Percentiles rank a stretch among this genome's conserved stretches.
Evolutionary conservation across 2,797 vertebrate genomes (phyloP).

Genomic region (Xerus rutilus): DNA sequence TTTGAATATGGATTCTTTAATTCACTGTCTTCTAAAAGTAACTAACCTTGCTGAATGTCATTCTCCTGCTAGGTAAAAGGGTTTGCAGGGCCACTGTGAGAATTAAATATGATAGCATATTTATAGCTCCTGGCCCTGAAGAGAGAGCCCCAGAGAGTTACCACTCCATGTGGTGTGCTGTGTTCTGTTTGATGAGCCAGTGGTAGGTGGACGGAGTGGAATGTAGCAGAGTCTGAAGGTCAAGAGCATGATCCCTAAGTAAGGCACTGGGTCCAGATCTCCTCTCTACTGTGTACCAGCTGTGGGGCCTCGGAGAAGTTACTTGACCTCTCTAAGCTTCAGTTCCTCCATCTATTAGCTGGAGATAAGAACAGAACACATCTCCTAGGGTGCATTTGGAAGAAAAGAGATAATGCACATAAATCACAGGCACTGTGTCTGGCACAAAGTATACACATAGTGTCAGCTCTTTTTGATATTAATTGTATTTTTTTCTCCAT

Average conservation of each 20-base stretch:
- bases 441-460: background rate
- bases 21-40: background rate
- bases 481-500: background rate
- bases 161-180: background rate
- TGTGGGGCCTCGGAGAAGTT: background rate
- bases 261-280: background rate
- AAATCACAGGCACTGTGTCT: background rate
- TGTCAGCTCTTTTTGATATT: background rate
- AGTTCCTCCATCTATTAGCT: background rate
- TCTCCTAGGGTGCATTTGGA: background rate
- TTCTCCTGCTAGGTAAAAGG: background rate
- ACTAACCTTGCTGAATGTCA: background rate
- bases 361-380: background rate
- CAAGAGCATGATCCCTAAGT: background rate
- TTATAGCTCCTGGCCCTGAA: background rate
- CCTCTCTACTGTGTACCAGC: background rate
- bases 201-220: background rate
- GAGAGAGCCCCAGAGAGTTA: background rate
- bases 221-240: background rate
- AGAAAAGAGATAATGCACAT: background rate
- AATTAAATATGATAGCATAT: background rate
- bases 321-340: background rate
- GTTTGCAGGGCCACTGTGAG: background rate
- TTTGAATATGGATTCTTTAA: background rate
- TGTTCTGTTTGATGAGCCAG: background rate